These are phyloP conservation scores for Hippocampus barbouri DNA, from an alignment of 2,113 vertebrate genomes.

Conservation along the genomic window DNA sequence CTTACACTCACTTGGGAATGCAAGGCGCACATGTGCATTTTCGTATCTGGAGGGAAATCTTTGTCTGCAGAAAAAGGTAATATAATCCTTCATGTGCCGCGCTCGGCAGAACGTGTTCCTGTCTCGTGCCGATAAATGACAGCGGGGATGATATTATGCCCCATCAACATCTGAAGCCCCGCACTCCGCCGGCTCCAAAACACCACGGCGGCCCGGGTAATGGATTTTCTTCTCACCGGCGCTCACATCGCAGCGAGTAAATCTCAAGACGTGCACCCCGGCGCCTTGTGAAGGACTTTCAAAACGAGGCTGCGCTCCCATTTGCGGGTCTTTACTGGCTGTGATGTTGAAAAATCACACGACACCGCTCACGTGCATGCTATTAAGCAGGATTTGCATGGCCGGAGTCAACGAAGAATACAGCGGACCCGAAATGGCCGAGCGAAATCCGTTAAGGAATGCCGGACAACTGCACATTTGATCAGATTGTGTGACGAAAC, in stretches of 20 bases:
- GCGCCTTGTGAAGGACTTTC: constrained; percentile 10
- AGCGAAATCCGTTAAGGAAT: background rate
- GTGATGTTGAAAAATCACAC: constrained; percentile 17
- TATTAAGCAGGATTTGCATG: background rate
- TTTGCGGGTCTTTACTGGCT: constrained; percentile 21
- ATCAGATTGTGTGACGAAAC: background rate
- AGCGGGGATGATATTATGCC: constrained; percentile 44
- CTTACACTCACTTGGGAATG: constrained; percentile 35
- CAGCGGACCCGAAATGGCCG: background rate
- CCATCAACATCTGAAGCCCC: constrained; percentile 47
- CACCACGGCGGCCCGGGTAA: constrained; percentile 18
- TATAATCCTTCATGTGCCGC: constrained; percentile 26
- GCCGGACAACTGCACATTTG: background rate
- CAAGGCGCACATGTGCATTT: constrained; percentile 26
- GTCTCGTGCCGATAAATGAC: constrained; percentile 51
- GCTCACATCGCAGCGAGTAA: constrained; percentile 20
- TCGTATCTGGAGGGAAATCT: constrained; percentile 42
- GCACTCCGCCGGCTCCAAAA: constrained; percentile 22
- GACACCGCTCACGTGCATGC: background rate
- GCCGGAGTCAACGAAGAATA: background rate
- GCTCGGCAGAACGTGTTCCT: constrained; percentile 28
- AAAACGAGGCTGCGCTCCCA: constrained; percentile 12
- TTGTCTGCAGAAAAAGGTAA: constrained; percentile 25
- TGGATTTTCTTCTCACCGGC: constrained; percentile 30
- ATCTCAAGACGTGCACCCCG: constrained; percentile 8